Evolutionary conservation across 2,888 invertebrate genomes (phyloP), one percentile per base, ranked within the genome.

Genomic region (Augiades crinisus): DNA sequence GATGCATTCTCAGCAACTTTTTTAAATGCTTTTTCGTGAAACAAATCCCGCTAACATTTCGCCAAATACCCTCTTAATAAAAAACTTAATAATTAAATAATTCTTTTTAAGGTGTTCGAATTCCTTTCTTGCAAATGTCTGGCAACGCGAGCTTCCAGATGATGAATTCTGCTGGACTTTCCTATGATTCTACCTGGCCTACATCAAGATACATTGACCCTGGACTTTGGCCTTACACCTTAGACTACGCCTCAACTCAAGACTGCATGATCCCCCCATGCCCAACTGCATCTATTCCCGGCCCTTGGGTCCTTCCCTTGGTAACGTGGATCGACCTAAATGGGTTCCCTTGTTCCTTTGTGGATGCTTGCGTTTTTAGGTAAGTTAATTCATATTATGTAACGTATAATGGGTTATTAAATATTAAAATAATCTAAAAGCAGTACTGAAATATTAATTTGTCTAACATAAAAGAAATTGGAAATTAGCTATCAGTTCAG

Each of bases 221-320:
- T 19, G 91, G 90, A 12, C 68, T 92, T 0, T 94, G 92, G 91
- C 95, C 95, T 0, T 95, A 94, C 71, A 94, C 94, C 0, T 69
- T 94, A 47, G 92, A 95, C 65, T 92, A 91, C 59, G 68, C 70
- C 0, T 88, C 91, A 0, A 84, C 58, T 10, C 92, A 93, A 68
- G 91, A 91, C 53, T 93, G 93, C 51, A 63, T 75, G 5, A 81
- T 91, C 7, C 82, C 78, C 0, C 86, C 88, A 0, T 94, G 94
- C 65, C 93, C 93, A 0, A 78, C 72, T 1, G 88, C 91, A 0
- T 78, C 91, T 0, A 83, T 91, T 62, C 91, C 92, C 5, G 92
- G 92, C 0, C 72, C 91, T 31, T 95, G 94, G 94, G 91, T 93
- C 0, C 65, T 92, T 0, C 95, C 95, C 1, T 92, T 95, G 78